phyloP scores from a whole-genome alignment of 2,113 vertebrate genomes.

The Cisticola juncidis region DNA sequence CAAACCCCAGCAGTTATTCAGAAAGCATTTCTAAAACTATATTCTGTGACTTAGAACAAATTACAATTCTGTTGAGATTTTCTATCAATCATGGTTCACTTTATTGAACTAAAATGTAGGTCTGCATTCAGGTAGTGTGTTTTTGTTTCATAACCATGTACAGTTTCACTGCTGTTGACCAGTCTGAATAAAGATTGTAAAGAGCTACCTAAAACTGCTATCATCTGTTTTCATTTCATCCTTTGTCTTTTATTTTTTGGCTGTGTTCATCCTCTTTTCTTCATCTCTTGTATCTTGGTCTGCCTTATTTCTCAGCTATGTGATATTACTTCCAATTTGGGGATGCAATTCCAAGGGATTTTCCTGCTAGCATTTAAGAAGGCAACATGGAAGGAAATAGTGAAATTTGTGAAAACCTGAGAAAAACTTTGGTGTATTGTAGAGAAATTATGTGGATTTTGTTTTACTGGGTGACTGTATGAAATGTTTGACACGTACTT shows the following conservation, averaged over 20 bases:
- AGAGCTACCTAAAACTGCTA: neutral
- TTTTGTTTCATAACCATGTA: neutral
- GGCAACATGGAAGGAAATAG: neutral
- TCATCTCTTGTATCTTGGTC: neutral
- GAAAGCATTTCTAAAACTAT: neutral
- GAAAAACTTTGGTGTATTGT: neutral
- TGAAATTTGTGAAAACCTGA: neutral
- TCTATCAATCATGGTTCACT: neutral
- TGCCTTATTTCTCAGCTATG: neutral
- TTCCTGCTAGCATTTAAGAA: neutral
- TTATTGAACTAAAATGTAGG: neutral
- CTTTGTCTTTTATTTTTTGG: neutral
- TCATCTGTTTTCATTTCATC: neutral
- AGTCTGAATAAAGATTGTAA: neutral
- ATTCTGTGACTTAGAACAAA: neutral
- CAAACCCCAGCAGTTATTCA: neutral
- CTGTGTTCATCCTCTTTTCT: neutral
- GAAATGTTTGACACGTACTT: neutral
- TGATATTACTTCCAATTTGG: neutral
- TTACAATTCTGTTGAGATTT: neutral
- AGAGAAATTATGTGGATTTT: neutral
- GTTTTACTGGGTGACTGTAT: neutral
- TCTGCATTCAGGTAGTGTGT: neutral
- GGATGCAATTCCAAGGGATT: neutral
- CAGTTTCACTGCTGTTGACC: neutral